phyloP scores from a whole-genome alignment of 2,113 vertebrate species.

The Lichenostomus cassidix region DNA sequence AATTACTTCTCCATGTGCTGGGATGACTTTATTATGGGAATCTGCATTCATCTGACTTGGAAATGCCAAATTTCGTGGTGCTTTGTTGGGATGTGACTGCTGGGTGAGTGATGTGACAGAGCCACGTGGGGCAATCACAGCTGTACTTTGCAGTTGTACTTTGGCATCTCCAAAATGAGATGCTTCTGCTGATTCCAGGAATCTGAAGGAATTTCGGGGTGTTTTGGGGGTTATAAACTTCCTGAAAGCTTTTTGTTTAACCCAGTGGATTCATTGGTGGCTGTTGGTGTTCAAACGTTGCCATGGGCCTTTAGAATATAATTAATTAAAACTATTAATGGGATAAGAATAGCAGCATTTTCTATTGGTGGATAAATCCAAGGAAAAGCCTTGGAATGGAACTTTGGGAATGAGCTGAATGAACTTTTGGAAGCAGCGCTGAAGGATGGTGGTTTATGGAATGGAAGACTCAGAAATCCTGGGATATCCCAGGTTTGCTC shows the following conservation, averaged over 20 bases:
- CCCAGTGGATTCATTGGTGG: neutral
- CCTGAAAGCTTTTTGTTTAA: neutral
- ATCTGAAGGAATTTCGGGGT: neutral
- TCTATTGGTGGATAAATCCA: neutral
- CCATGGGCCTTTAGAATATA: neutral
- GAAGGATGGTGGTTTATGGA: neutral
- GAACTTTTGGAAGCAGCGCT: neutral
- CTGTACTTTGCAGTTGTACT: neutral
- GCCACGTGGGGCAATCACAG: neutral
- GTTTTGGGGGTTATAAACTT: neutral
- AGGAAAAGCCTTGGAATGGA: neutral
- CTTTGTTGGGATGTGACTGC: neutral
- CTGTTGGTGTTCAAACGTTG: neutral
- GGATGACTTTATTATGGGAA: constrained; percentile 8
- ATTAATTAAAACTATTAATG: neutral
- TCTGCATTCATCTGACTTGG: constrained; percentile 20
- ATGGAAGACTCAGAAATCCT: neutral
- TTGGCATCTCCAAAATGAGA: neutral
- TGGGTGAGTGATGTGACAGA: neutral
- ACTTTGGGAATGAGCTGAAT: neutral
- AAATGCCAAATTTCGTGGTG: constrained; percentile 29
- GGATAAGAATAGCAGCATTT: neutral
- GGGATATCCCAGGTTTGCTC: neutral
- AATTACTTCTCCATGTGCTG: neutral
- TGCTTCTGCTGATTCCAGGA: neutral